These are phyloP conservation scores for Acanthopleura granulata DNA, from an alignment of 2,888 invertebrate genomes.

Conservation along the genomic window DNA sequence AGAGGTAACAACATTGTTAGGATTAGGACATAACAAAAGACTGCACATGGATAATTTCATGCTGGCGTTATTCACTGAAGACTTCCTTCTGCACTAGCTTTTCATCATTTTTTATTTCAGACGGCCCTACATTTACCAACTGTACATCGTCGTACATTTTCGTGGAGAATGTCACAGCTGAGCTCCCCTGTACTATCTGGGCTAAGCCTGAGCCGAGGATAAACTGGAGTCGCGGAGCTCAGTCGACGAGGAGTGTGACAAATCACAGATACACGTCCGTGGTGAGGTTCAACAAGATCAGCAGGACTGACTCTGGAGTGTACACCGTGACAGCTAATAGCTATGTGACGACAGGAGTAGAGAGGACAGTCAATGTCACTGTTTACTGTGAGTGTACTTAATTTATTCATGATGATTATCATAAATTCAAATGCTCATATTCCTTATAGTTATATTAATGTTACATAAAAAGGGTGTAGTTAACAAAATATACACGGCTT, in stretches of 20 bases:
- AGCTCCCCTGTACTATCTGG: not conserved
- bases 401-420: not conserved
- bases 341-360: not conserved
- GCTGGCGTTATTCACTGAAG: too few species aligned
- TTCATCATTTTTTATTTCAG: too few species aligned
- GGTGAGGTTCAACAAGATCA: not conserved
- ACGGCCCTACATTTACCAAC: not conserved
- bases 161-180: not conserved
- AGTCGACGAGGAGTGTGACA: not conserved
- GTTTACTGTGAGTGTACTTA: not conserved
- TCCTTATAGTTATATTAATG: too few species aligned
- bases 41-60: too few species aligned
- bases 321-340: not conserved
- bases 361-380: constrained; percentile 1
- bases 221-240: not conserved
- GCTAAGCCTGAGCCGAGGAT: not conserved
- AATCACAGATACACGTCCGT: not conserved
- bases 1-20: too few species aligned
- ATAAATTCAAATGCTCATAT: too few species aligned
- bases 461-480: too few species aligned
- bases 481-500: too few species aligned
- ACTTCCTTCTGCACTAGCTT: too few species aligned
- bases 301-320: not conserved
- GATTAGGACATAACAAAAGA: too few species aligned
- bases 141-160: not conserved